Evolutionary conservation across 2,797 vertebrate species (phyloP).

Genomic region (Halcyon chelicuti): DNA sequence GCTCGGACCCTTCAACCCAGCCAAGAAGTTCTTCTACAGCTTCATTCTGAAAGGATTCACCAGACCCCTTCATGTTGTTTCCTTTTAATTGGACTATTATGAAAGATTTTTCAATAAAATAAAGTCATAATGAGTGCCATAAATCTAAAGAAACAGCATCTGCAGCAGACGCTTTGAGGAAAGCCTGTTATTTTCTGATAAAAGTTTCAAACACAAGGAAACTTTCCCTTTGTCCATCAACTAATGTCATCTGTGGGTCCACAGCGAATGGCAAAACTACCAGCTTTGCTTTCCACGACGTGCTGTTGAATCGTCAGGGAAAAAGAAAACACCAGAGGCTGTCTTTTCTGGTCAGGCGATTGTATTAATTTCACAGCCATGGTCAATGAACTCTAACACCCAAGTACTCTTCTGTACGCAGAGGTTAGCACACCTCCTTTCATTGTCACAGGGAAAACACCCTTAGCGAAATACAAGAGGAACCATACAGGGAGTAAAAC

Average conservation of each 20-base stretch:
- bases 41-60: background rate
- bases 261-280: background rate
- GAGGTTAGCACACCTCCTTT: background rate
- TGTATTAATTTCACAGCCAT: background rate
- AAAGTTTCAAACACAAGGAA: background rate
- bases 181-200: background rate
- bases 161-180: background rate
- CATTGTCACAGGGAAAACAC: background rate
- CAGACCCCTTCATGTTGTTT: background rate
- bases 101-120: background rate
- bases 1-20: background rate
- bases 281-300: background rate
- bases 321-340: background rate
- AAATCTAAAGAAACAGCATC: background rate
- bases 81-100: background rate
- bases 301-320: background rate
- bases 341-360: background rate
- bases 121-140: background rate
- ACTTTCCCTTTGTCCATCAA: background rate
- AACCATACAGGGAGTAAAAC: background rate
- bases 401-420: background rate
- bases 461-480: background rate
- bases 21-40: background rate
- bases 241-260: background rate
- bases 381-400: background rate